Evolutionary conservation across 2,888 invertebrate genomes (phyloP).

Genomic region (Temnothorax rugatulus): DNA sequence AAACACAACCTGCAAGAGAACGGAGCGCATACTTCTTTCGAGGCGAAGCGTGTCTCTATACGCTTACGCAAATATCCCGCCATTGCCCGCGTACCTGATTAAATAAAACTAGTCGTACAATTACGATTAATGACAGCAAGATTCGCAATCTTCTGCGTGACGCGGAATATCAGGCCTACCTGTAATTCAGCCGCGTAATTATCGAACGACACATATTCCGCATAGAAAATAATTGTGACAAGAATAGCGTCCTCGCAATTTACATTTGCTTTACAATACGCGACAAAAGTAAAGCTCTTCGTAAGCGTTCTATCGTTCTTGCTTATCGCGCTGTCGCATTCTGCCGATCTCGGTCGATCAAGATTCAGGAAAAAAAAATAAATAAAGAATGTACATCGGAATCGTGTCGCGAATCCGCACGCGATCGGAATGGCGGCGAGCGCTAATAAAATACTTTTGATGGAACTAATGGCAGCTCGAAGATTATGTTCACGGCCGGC

Average conservation of each 20-base stretch:
- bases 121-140: constrained; percentile 39
- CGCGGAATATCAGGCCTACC: constrained; percentile 17
- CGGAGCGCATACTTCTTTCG: constrained; percentile 40
- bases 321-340: constrained; percentile 40
- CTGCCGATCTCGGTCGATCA: constrained; percentile 37
- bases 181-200: constrained; percentile 27
- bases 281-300: constrained; percentile 5
- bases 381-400: constrained; percentile 35
- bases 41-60: constrained; percentile 31
- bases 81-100: constrained; percentile 25
- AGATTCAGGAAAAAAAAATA: constrained; percentile 34
- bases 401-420: constrained; percentile 40
- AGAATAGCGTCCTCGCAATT: constrained; percentile 38
- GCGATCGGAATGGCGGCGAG: constrained; percentile 29
- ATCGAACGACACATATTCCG: constrained; percentile 32
- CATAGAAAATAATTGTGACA: constrained; percentile 35
- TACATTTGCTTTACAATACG: constrained; percentile 24
- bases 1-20: constrained; percentile 53
- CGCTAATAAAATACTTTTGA: constrained; percentile 48
- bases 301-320: constrained; percentile 38
- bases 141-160: constrained; percentile 38
- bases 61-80: constrained; percentile 37
- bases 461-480: constrained; percentile 64
- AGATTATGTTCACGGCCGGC: constrained; percentile 65
- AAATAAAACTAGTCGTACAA: constrained; percentile 16